Evolutionary conservation across 1,140 invertebrate genomes (phyloP).

Genomic region (Cydia strobilella): DNA sequence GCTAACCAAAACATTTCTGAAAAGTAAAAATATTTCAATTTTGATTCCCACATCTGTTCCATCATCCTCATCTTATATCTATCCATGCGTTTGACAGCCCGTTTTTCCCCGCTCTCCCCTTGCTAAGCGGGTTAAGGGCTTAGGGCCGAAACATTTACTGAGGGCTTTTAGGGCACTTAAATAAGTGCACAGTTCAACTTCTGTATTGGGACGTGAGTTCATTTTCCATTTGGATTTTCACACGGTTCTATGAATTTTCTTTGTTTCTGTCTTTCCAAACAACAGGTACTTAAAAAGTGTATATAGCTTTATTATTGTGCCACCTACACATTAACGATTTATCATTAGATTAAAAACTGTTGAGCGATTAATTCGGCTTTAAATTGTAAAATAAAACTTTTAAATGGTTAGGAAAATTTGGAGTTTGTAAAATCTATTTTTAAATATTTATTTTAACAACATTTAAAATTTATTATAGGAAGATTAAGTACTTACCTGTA

Average conservation of each 20-base stretch:
- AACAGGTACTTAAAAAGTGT: no score
- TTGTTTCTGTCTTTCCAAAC: no score
- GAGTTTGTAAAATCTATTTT: no score
- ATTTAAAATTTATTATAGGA: no score
- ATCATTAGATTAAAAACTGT: no score
- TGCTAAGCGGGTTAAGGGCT: slow-evolving; percentile 24
- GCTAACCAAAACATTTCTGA: background rate
- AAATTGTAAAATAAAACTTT: no score
- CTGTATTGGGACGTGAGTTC: background rate
- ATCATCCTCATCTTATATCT: background rate
- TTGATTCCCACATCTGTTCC: slow-evolving; percentile 2
- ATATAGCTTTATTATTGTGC: no score
- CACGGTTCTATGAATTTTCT: background rate
- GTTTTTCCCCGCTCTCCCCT: background rate
- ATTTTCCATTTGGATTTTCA: background rate
- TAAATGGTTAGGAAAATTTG: no score
- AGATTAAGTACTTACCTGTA: no score
- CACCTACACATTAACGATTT: no score
- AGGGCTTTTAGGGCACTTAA: slow-evolving; percentile 10
- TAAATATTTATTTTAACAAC: no score
- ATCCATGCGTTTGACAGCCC: slow-evolving; percentile 9
- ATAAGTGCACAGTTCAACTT: background rate
- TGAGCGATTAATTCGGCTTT: no score
- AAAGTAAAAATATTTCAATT: background rate
- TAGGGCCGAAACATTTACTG: slow-evolving; percentile 26